These are phyloP conservation scores for Propithecus deckenii DNA, from an alignment of 2,797 vertebrate genomes.

Conservation along the genomic window DNA sequence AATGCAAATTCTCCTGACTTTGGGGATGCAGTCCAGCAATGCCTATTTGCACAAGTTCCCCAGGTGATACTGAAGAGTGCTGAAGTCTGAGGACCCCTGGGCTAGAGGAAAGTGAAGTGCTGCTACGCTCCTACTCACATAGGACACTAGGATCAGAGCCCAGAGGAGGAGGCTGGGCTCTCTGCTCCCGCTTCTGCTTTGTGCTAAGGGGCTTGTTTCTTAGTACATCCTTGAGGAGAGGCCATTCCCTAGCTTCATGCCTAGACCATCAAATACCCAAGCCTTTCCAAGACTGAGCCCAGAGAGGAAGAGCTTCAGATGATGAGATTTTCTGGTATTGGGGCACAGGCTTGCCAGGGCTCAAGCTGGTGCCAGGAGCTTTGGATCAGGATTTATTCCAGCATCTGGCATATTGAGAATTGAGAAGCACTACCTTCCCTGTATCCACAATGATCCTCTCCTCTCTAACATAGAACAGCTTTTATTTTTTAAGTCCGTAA, in stretches of 20 bases:
- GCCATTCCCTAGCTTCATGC: not conserved
- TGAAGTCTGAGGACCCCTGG: not conserved
- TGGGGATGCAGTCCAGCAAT: not conserved
- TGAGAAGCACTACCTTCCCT: not conserved
- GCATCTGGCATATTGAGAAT: not conserved
- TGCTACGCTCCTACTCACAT: accelerated
- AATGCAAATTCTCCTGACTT: not conserved
- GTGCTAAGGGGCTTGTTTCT: not conserved
- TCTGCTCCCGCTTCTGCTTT: not conserved
- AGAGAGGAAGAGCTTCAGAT: not conserved
- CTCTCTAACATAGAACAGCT: not conserved
- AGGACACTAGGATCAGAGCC: not conserved
- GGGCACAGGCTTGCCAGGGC: not conserved
- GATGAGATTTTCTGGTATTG: not conserved
- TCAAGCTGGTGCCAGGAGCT: not conserved
- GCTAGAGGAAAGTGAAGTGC: not conserved
- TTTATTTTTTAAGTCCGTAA: not conserved
- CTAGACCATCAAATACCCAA: not conserved
- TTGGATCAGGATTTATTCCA: not conserved
- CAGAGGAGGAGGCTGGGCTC: not conserved
- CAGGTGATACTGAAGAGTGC: not conserved
- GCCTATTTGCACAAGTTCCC: not conserved
- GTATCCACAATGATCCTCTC: not conserved
- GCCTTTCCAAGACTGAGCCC: not conserved
- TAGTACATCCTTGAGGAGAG: not conserved